Evolutionary conservation across 1,140 invertebrate genomes (phyloP).

Genomic region (Nylanderia fulva): DNA sequence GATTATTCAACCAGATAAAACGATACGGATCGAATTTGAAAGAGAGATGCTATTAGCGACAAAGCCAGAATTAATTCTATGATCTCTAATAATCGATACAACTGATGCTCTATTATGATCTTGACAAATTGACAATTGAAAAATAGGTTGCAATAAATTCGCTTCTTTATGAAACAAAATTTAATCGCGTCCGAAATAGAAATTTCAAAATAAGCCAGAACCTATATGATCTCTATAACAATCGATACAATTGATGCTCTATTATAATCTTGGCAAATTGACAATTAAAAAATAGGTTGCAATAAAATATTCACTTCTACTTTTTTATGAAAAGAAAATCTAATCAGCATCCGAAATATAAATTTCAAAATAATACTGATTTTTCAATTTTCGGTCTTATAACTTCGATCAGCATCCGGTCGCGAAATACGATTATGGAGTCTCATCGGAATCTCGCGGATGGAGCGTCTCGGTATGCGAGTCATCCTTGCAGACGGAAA

Average conservation of each 20-base stretch:
- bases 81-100: slow-evolving; percentile 21
- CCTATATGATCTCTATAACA: slow-evolving; percentile 37
- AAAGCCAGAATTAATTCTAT: slow-evolving; percentile 30
- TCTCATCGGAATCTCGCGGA: slow-evolving; percentile 17
- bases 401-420: neutral
- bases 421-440: slow-evolving; percentile 18
- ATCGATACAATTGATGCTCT: neutral
- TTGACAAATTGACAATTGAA: neutral
- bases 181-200: neutral
- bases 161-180: neutral
- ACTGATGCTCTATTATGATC: no score
- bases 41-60: slow-evolving; percentile 20
- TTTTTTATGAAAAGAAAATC: neutral
- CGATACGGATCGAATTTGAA: slow-evolving; percentile 6
- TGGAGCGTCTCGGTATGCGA: slow-evolving; percentile 20
- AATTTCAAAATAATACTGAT: neutral
- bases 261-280: no score
- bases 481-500: slow-evolving; percentile 20
- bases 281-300: neutral
- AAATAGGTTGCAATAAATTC: neutral
- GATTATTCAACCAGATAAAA: slow-evolving; percentile 47
- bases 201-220: slow-evolving; percentile 6
- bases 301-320: neutral
- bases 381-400: neutral
- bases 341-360: neutral